Percentiles rank a stretch among this genome's conserved stretches.
Evolutionary conservation across 2,797 vertebrate species (phyloP).

Genomic region (Mormyrops attenuatus): DNA sequence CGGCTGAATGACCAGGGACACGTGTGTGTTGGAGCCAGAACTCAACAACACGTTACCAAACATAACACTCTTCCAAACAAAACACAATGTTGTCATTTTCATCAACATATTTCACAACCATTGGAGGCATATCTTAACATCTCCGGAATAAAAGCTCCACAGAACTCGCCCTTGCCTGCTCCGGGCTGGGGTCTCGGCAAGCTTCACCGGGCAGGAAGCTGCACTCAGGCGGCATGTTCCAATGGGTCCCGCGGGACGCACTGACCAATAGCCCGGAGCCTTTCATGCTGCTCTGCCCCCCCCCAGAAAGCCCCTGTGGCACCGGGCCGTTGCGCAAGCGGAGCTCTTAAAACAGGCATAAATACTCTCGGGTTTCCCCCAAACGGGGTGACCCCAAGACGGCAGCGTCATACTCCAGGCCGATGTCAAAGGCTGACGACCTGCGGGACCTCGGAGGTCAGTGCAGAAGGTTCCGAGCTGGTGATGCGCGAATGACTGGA

Average conservation of each 20-base stretch:
- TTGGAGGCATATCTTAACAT: neutral
- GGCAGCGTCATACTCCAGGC: neutral
- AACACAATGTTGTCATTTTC: neutral
- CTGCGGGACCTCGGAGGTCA: slow-evolving; percentile 36
- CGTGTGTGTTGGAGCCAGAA: neutral
- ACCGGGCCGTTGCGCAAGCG: neutral
- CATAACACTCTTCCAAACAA: neutral
- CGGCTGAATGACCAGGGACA: neutral
- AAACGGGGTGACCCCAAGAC: neutral
- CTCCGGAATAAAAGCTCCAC: neutral
- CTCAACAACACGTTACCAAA: neutral
- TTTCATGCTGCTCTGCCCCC: neutral
- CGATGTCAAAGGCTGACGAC: slow-evolving; percentile 33
- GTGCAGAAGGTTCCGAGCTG: slow-evolving; percentile 42
- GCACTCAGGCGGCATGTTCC: neutral
- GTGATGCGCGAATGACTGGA: neutral
- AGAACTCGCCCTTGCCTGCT: neutral
- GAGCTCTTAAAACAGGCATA: neutral
- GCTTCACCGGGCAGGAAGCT: neutral
- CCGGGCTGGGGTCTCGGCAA: neutral
- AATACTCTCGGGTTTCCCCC: neutral
- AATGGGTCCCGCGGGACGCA: neutral
- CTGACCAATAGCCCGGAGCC: neutral
- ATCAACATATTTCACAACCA: neutral
- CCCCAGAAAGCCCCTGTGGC: neutral